Evolutionary conservation across 2,888 invertebrate species (phyloP).

Genomic region (Cryptosula pallasiana): DNA sequence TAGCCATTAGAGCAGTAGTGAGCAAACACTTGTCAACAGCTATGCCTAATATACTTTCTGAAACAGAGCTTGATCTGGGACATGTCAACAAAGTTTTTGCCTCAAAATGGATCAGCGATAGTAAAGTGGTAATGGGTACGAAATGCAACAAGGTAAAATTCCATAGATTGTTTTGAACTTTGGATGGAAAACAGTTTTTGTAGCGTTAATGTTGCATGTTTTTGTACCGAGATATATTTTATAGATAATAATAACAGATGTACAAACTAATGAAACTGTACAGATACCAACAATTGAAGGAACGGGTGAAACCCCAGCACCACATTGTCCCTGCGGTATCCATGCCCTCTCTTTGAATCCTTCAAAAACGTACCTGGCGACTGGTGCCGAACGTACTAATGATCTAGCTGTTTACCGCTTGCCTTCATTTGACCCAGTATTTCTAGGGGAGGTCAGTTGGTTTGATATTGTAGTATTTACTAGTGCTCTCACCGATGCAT

Average conservation of each 20-base stretch:
- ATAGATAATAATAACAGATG: constrained; percentile 85
- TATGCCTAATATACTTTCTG: constrained; percentile 40
- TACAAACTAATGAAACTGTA: constrained; percentile 76
- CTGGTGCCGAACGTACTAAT: constrained; percentile 84
- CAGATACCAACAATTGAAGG: constrained; percentile 74
- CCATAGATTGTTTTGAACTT: too few relatives aligned
- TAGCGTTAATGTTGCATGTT: too few relatives aligned
- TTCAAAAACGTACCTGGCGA: constrained; percentile 77
- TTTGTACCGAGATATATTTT: constrained; percentile 37
- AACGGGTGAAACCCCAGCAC: constrained; percentile 41
- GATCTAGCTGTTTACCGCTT: constrained; percentile 84
- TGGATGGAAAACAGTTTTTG: too few relatives aligned
- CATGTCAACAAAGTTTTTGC: constrained; percentile 66
- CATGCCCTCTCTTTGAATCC: constrained; percentile 92
- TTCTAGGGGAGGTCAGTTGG: constrained; percentile 73
- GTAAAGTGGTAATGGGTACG: constrained; percentile 91
- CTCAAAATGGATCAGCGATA: constrained; percentile 89
- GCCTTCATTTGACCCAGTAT: constrained; percentile 90
- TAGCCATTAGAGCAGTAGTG: constrained; percentile 26
- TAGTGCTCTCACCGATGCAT: too few relatives aligned
- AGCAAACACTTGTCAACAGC: constrained; percentile 36
- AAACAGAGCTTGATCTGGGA: constrained; percentile 42
- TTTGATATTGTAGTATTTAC: too few relatives aligned
- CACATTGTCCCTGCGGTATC: constrained; percentile 68
- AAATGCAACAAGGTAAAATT: constrained; percentile 98